Base-by-base conservation (phyloP, 2,888 invertebrate genomes). In the Herminia tarsipennalis region DNA sequence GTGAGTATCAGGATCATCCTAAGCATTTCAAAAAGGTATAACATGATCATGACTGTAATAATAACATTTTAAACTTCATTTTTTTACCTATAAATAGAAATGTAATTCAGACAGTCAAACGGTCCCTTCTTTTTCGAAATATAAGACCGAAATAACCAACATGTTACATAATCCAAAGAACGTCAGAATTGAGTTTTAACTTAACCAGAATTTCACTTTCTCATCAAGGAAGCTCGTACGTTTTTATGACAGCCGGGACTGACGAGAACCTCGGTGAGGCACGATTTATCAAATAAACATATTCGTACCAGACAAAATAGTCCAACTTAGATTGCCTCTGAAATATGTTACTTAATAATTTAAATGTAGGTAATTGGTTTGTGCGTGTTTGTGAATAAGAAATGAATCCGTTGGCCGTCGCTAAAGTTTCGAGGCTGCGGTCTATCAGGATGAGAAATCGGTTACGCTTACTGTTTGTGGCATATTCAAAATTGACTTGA, bases 371-470 rank as follows among this genome's bases (percentile, higher is more conserved):
- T 80, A 83, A 81, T 82, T 80, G 80, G 82, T 80, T 79, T 52
- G 68, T 78, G 70, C 70, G 73, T 73, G 70, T 72, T 70, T 69
- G 61, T 78, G 73, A 80, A 81, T 83, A 79, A 78, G 70, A 71
- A 65, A 81, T 78, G 66, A 46, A 62, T 74, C 67, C 71, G 70
- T 50, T 52, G 60, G 60, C 56, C 63, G 52, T 48, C 14, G 57
- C 42, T 49, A 40, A 75, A 70, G 47, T 70, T 78, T 66, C 46
- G 49, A 55, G 70, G 56, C 34, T 66, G 73, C 38, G 73, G 74
- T 67, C 56, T 40, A 14, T 28, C 29, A 29, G 22, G 35, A 21
- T 12, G 21, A n/a, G n/a, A 33, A 21, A n/a, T 33, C n/a, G n/a
- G 28, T 28, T 4, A 14, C 4, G 16, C 21, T 17, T 24, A 16